A percentile compares a stretch with the other conserved stretches of the same genome.
These are phyloP conservation scores for Tenualosa ilisha DNA, from an alignment of 2,797 vertebrate species.

Conservation along the genomic window DNA sequence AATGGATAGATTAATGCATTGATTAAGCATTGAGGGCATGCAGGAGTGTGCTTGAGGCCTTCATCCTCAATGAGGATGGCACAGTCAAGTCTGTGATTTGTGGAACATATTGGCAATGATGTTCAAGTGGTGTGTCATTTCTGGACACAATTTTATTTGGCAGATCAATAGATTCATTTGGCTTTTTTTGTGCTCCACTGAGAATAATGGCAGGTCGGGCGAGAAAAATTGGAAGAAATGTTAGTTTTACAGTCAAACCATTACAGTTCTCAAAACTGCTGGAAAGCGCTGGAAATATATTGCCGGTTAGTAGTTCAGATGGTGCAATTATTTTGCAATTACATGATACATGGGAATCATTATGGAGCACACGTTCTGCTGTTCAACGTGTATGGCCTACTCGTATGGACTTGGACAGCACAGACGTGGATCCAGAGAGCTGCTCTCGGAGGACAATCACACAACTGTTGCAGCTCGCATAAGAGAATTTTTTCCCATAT, in stretches of 20 bases:
- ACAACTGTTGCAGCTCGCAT: constrained; percentile 38
- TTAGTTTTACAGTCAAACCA: constrained; percentile 2
- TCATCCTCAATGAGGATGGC: constrained; percentile 51
- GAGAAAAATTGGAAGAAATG: neutral
- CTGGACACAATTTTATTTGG: constrained; percentile 57
- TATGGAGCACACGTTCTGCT: neutral
- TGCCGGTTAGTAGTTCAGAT: neutral
- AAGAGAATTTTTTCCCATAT: constrained; percentile 40
- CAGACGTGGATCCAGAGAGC: neutral
- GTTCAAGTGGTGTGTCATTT: constrained; percentile 68
- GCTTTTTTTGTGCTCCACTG: constrained; percentile 36
- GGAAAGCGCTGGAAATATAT: neutral
- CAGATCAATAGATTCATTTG: constrained; percentile 69
- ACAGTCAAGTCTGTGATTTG: constrained; percentile 64
- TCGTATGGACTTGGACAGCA: neutral
- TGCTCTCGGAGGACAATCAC: constrained; percentile 36
- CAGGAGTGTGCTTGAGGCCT: constrained; percentile 55
- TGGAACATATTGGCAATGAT: constrained; percentile 70
- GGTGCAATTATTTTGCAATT: constrained; percentile 20
- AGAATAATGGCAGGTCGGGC: constrained; percentile 27
- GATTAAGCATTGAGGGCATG: constrained; percentile 76
- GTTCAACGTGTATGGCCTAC: neutral
- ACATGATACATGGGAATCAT: constrained; percentile 23
- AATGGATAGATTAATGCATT: constrained; percentile 76
- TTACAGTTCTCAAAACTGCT: neutral